These are phyloP conservation scores for Dinothrombium tinctorium DNA, from an alignment of 1,140 invertebrate genomes.

Conservation along the genomic window DNA sequence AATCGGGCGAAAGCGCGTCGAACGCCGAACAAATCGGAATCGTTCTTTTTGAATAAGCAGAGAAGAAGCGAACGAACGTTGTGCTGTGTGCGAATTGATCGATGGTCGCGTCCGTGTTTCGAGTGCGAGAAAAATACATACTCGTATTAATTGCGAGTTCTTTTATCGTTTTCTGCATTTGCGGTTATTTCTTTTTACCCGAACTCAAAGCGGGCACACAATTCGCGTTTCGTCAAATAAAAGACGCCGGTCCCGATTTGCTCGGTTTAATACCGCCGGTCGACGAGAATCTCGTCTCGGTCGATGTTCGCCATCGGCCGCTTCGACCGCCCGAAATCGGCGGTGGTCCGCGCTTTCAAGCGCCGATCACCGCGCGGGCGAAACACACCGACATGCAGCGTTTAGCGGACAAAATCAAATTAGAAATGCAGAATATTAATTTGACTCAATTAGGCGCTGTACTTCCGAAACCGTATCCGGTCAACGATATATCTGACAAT, in stretches of 20 bases:
- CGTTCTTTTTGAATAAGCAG: too few species aligned
- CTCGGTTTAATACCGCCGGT: slow-evolving; percentile 57
- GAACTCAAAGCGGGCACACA: slow-evolving; percentile 55
- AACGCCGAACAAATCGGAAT: too few species aligned
- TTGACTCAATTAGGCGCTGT: slow-evolving; percentile 7
- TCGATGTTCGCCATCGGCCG: slow-evolving; percentile 12
- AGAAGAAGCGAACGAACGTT: too few species aligned
- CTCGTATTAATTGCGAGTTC: slow-evolving; percentile 63
- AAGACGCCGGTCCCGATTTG: slow-evolving; percentile 62
- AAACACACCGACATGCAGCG: slow-evolving; percentile 26
- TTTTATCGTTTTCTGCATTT: slow-evolving; percentile 67
- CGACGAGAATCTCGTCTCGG: slow-evolving; percentile 27
- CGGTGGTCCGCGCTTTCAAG: not conserved
- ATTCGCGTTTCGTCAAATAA: slow-evolving; percentile 58
- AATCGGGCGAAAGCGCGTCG: too few species aligned
- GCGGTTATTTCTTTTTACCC: slow-evolving; percentile 72
- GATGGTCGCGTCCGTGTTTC: too few species aligned
- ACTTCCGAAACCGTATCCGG: slow-evolving; percentile 3
- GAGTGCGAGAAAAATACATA: slow-evolving; percentile 81
- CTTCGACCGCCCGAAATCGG: too few species aligned
- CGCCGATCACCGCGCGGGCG: slow-evolving; percentile 7
- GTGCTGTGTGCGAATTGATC: too few species aligned
- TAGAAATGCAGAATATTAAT: slow-evolving; percentile 6
- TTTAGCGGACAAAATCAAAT: slow-evolving; percentile 8
- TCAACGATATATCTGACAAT: not conserved